phyloP scores from a whole-genome alignment of 2,113 vertebrate species.

The Corythaeola cristata region DNA sequence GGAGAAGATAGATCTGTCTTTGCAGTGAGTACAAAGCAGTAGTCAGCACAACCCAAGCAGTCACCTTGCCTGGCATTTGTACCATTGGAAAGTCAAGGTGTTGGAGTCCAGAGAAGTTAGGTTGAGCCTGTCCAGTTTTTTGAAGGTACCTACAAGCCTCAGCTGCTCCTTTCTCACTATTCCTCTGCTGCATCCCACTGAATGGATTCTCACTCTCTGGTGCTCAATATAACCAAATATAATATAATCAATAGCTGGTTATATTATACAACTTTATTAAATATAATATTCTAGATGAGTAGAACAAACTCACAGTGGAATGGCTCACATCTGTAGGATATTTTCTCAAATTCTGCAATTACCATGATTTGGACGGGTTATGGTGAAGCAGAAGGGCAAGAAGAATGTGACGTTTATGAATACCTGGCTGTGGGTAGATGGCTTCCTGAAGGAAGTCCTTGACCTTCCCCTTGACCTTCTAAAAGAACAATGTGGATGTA shows the following conservation, averaged over 20 bases:
- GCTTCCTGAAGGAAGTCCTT: not conserved
- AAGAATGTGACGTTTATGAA: not conserved
- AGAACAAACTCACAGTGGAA: not conserved
- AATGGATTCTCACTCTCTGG: not conserved
- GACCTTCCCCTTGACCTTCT: not conserved
- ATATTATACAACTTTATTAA: not conserved
- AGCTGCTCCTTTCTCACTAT: not conserved
- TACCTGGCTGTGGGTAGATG: not conserved
- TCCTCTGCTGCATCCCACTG: not conserved
- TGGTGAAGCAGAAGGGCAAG: not conserved
- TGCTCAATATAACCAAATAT: not conserved
- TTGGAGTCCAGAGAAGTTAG: not conserved
- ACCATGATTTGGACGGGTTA: not conserved
- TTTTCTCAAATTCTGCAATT: conserved; percentile 17
- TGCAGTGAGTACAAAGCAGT: not conserved
- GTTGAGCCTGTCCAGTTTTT: not conserved
- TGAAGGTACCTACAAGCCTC: not conserved
- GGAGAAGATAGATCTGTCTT: not conserved
- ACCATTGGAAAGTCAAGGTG: not conserved
- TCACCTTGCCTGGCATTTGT: not conserved
- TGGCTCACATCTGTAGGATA: not conserved
- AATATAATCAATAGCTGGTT: not conserved
- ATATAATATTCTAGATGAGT: not conserved
- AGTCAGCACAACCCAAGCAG: not conserved
- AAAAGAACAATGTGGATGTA: not conserved